phyloP scores from a whole-genome alignment of 2,113 vertebrate genomes.

The Coptodon rendalli region DNA sequence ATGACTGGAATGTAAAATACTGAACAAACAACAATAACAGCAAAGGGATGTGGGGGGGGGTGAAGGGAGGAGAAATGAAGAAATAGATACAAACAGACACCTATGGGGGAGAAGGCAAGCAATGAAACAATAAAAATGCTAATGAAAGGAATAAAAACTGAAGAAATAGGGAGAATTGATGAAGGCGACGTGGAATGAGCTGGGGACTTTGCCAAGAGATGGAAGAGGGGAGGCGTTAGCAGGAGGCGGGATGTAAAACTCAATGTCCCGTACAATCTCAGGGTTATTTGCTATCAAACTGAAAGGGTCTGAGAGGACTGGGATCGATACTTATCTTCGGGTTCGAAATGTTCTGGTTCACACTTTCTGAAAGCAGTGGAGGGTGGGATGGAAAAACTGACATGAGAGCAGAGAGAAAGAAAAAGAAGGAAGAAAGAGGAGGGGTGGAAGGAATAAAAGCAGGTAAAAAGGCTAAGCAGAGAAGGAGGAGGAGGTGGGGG shows the following conservation, averaged over 20 bases:
- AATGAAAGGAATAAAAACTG: slow-evolving; percentile 41
- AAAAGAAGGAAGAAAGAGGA: not conserved
- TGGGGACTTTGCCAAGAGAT: not conserved
- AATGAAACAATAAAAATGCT: slow-evolving; percentile 67
- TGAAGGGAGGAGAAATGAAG: slow-evolving; percentile 16
- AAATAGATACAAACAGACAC: slow-evolving; percentile 38
- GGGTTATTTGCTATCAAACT: slow-evolving; percentile 4
- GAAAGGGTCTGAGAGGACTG: not conserved
- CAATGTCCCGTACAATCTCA: not conserved
- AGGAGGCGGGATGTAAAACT: slow-evolving; percentile 19
- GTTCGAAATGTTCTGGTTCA: not conserved
- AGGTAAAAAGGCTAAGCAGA: not conserved
- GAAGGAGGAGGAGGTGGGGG: not conserved
- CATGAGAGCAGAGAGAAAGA: not conserved
- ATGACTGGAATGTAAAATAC: slow-evolving; percentile 1
- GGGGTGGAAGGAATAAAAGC: not conserved
- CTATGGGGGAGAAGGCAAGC: not conserved
- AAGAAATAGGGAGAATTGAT: slow-evolving; percentile 29
- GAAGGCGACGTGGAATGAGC: slow-evolving; percentile 14
- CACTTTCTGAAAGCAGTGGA: not conserved
- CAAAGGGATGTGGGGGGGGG: not conserved
- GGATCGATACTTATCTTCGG: slow-evolving; percentile 22
- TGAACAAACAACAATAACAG: not conserved
- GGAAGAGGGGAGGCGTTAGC: not conserved
- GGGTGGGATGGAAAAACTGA: not conserved